phyloP scores from a whole-genome alignment of 2,888 invertebrate species.

The Belgica antarctica region DNA sequence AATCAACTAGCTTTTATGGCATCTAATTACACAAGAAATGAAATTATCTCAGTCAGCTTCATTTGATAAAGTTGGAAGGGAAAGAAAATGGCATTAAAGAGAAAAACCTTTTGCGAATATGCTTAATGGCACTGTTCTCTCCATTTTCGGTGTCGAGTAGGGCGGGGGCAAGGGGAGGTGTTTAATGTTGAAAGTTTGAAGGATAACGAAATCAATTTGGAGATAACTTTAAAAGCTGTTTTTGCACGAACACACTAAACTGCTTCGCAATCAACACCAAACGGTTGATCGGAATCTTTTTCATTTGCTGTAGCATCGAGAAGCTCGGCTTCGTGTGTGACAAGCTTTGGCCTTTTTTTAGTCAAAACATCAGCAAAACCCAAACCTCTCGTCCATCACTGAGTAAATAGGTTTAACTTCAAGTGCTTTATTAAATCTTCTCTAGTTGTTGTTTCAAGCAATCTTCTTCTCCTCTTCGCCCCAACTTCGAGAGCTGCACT shows the following conservation, averaged over 20 bases:
- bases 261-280: background rate
- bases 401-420: conserved; percentile 34
- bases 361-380: conserved; percentile 2
- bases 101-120: background rate
- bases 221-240: background rate
- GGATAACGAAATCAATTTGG: background rate
- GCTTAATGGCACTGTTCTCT: background rate
- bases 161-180: background rate
- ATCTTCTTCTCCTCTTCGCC: background rate
- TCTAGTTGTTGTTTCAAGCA: background rate
- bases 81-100: conserved; percentile 14
- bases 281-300: background rate
- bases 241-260: background rate
- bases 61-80: conserved; percentile 28
- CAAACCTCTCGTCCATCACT: background rate
- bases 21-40: conserved; percentile 37
- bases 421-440: conserved; percentile 33
- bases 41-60: conserved; percentile 27
- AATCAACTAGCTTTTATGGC: conserved; percentile 20
- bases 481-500: background rate
- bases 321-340: too few relatives aligned
- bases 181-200: background rate
- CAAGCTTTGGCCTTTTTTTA: background rate
- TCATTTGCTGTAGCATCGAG: background rate
- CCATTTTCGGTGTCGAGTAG: background rate